Percentiles rank a stretch among this genome's conserved stretches.
phyloP scores from a whole-genome alignment of 2,888 invertebrate genomes.

The Blastobasis lacticolella region DNA sequence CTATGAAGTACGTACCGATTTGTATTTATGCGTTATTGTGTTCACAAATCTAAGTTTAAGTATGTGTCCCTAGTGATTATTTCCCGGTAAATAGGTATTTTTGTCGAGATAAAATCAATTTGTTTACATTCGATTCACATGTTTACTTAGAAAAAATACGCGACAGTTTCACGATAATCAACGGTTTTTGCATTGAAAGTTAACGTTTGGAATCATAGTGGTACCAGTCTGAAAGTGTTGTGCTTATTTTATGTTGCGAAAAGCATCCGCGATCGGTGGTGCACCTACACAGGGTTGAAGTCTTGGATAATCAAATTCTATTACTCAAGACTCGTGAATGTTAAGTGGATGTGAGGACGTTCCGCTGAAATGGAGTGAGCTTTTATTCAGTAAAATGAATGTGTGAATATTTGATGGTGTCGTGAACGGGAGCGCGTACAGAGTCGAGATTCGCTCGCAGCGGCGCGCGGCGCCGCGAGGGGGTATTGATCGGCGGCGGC shows the following conservation, averaged over 20 bases:
- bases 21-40: no score
- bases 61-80: no score
- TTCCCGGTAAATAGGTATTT: no score
- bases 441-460: constrained; percentile 58
- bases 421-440: constrained; percentile 57
- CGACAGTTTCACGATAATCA: no score
- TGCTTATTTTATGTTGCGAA: no score
- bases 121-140: constrained; percentile 62
- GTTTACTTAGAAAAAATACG: constrained; percentile 26
- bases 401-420: constrained; percentile 71
- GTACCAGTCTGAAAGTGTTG: no score
- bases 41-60: no score
- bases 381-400: constrained; percentile 59
- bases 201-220: no score
- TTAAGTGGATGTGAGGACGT: constrained; percentile 9
- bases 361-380: constrained; percentile 24
- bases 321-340: constrained; percentile 3
- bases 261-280: no score
- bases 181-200: no score
- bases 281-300: no score
- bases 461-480: constrained; percentile 68
- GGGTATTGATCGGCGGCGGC: constrained; percentile 68
- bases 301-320: no score
- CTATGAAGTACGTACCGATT: constrained; percentile 49
- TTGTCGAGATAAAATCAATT: constrained; percentile 7